Conservation (phyloP, 2,888 invertebrate species). For the Tillus elongatus region DNA sequence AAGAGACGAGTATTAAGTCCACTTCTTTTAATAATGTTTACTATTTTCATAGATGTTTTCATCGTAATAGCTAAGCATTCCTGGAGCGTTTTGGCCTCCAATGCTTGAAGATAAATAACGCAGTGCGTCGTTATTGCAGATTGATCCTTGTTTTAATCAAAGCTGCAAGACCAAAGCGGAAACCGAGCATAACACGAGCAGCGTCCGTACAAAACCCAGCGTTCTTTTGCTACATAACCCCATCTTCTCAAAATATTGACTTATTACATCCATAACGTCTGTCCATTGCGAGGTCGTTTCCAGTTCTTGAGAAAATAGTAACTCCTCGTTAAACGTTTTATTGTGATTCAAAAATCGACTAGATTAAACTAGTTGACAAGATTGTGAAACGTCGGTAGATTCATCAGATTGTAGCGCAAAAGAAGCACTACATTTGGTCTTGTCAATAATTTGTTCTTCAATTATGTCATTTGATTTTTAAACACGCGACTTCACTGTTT, state of each 20-base stretch:
- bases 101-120: slow-evolving; percentile 19
- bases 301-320: slow-evolving; percentile 19
- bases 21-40: slow-evolving; percentile 1
- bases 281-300: slow-evolving; percentile 17
- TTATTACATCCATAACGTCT: slow-evolving; percentile 16
- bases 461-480: slow-evolving; percentile 17
- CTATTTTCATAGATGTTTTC: slow-evolving; percentile 1
- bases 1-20: neutral
- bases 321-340: slow-evolving; percentile 16
- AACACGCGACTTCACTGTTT: slow-evolving; percentile 19
- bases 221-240: slow-evolving; percentile 17
- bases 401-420: slow-evolving; percentile 21
- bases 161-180: slow-evolving; percentile 18
- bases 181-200: slow-evolving; percentile 20
- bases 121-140: slow-evolving; percentile 20
- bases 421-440: slow-evolving; percentile 10
- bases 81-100: slow-evolving; percentile 34
- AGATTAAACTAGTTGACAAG: slow-evolving; percentile 19
- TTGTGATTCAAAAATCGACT: slow-evolving; percentile 18
- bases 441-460: no score
- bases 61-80: slow-evolving; percentile 2
- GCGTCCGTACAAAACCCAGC: slow-evolving; percentile 20
- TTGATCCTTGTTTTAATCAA: slow-evolving; percentile 21
- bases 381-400: slow-evolving; percentile 19
- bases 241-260: slow-evolving; percentile 17